phyloP scores from a whole-genome alignment of 2,888 invertebrate genomes.

The Lissocephala sabroskyi region DNA sequence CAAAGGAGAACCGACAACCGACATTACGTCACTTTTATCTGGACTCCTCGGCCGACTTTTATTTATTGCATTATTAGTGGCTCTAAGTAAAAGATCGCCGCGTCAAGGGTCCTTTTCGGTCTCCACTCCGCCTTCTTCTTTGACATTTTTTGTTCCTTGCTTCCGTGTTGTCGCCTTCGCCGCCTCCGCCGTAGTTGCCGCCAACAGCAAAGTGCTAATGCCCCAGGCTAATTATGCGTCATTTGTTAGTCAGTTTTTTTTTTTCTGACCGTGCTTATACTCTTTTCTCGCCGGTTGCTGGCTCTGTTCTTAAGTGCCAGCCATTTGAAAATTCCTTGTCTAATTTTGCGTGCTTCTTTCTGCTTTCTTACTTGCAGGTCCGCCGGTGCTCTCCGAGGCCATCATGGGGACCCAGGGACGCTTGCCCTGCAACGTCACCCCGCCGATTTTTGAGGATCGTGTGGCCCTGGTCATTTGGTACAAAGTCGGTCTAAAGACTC shows the following conservation, averaged over 20 bases:
- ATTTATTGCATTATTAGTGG: conserved; percentile 62
- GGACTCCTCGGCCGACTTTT: conserved; percentile 26
- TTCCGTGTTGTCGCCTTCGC: too few species aligned
- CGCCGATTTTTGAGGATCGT: conserved; percentile 70
- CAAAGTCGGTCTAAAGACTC: conserved; percentile 71
- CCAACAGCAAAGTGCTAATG: conserved; percentile 46
- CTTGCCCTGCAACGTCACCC: conserved; percentile 72
- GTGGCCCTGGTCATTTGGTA: conserved; percentile 73
- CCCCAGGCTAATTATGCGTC: conserved; percentile 61
- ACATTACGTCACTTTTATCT: conserved; percentile 63
- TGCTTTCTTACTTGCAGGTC: conserved; percentile 58
- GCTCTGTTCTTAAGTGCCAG: conserved; percentile 7
- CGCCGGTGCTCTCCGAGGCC: conserved; percentile 70
- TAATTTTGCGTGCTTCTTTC: conserved; percentile 17
- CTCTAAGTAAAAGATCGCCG: conserved; percentile 57
- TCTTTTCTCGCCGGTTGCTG: conserved; percentile 9
- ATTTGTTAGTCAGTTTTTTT: conserved; percentile 45
- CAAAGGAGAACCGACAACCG: conserved; percentile 34
- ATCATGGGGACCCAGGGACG: conserved; percentile 71
- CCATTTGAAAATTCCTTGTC: conserved; percentile 19
- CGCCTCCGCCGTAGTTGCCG: too few species aligned
- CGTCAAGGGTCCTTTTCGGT: conserved; percentile 27
- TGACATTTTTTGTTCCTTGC: conserved; percentile 6
- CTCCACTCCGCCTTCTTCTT: conserved; percentile 14
- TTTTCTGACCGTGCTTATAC: neutral